A percentile compares a stretch with the other conserved stretches of the same genome.
These are phyloP conservation scores for Steromphala cineraria DNA, from an alignment of 2,888 invertebrate species.

Conservation along the genomic window DNA sequence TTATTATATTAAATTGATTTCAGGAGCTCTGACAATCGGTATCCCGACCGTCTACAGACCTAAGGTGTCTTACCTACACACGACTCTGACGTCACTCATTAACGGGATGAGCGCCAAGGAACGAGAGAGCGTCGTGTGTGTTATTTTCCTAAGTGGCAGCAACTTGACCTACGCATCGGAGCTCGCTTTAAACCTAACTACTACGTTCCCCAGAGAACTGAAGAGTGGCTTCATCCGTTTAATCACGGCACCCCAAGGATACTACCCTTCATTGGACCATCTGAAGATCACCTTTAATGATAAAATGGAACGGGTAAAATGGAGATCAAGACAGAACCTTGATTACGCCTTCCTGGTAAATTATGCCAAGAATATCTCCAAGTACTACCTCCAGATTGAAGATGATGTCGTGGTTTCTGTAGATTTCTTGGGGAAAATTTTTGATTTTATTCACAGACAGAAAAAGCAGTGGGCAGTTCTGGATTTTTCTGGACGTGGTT, in stretches of 20 bases:
- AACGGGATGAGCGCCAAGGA: constrained; percentile 65
- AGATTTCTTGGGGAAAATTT: constrained; percentile 68
- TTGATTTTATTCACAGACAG: constrained; percentile 28
- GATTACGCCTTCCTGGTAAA: constrained; percentile 74
- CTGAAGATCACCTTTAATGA: constrained; percentile 70
- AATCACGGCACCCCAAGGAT: constrained; percentile 56
- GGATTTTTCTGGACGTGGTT: constrained; percentile 54
- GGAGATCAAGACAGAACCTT: constrained; percentile 75
- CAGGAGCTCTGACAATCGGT: constrained; percentile 74
- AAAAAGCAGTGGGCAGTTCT: constrained; percentile 44
- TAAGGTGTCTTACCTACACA: constrained; percentile 69
- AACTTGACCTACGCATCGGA: constrained; percentile 56
- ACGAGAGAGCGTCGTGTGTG: constrained; percentile 62
- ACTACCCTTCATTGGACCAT: constrained; percentile 57
- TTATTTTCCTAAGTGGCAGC: constrained; percentile 74
- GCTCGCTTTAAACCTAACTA: constrained; percentile 40
- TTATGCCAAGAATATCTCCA: constrained; percentile 60
- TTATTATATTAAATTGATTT: too few relatives aligned
- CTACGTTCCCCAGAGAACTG: background rate
- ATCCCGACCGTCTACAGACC: constrained; percentile 73
- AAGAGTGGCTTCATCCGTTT: constrained; percentile 69
- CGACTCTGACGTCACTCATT: constrained; percentile 72
- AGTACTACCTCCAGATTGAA: constrained; percentile 56
- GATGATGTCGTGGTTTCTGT: constrained; percentile 73
- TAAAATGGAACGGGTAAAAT: constrained; percentile 66